phyloP scores from a whole-genome alignment of 2,113 vertebrate genomes.

The Daboia siamensis region DNA sequence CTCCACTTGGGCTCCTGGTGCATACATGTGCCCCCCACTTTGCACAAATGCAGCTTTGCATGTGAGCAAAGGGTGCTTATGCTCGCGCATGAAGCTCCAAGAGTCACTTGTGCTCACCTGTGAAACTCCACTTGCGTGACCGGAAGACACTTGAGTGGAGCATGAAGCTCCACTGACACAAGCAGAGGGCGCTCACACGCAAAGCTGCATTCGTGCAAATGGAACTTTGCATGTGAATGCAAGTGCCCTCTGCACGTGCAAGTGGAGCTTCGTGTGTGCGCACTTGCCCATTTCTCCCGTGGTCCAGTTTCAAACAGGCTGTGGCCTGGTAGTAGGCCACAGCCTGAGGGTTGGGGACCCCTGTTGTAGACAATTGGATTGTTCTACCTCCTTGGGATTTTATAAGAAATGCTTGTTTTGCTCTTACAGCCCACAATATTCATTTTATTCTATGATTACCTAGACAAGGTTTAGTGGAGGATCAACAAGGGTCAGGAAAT shows the following conservation, averaged over 20 bases:
- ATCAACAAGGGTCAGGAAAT: background rate
- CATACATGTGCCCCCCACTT: background rate
- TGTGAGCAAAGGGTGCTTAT: background rate
- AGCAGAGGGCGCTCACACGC: background rate
- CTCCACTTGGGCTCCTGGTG: background rate
- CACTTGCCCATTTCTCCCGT: background rate
- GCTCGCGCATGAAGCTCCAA: background rate
- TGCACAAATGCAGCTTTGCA: background rate
- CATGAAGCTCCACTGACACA: background rate
- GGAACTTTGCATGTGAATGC: background rate
- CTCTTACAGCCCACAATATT: background rate
- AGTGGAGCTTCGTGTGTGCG: background rate
- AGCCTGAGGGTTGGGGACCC: background rate
- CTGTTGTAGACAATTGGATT: background rate
- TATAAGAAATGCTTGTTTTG: background rate
- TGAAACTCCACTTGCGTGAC: background rate
- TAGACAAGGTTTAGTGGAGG: background rate
- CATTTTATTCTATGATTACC: background rate
- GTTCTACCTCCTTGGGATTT: background rate
- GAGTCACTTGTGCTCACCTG: background rate
- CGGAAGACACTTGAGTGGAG: no score
- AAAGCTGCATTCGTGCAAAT: background rate
- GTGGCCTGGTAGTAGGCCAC: accelerated
- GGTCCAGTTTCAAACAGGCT: background rate
- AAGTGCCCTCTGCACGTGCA: accelerated